These are phyloP conservation scores for Grapholita molesta DNA, from an alignment of 1,140 invertebrate genomes.

Conservation along the genomic window DNA sequence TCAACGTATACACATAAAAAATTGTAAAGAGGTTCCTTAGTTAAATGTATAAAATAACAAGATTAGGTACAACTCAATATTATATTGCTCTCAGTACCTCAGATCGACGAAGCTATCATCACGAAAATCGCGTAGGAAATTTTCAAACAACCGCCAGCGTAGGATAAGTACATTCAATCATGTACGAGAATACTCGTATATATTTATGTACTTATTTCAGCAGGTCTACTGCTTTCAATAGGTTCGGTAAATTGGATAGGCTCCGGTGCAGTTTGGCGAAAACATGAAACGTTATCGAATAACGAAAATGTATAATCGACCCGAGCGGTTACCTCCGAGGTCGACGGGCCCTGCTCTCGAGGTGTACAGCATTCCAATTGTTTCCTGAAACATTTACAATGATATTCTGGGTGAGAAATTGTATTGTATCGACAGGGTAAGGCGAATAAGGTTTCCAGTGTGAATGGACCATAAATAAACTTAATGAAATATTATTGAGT, in stretches of 20 bases:
- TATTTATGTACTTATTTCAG: background rate
- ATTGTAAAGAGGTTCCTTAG: too few species aligned
- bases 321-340: background rate
- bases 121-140: background rate
- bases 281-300: slow-evolving; percentile 7
- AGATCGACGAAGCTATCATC: background rate
- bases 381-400: too few species aligned
- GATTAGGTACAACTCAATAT: too few species aligned
- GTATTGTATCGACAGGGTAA: too few species aligned
- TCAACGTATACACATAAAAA: too few species aligned
- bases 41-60: too few species aligned
- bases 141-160: background rate
- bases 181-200: background rate
- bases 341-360: background rate
- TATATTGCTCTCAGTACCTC: too few species aligned
- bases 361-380: background rate
- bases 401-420: too few species aligned
- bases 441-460: too few species aligned
- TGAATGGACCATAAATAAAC: too few species aligned
- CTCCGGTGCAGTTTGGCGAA: slow-evolving; percentile 3
- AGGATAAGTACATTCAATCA: background rate
- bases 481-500: too few species aligned
- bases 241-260: slow-evolving; percentile 12
- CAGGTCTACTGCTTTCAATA: background rate
- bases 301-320: slow-evolving; percentile 8